Evolutionary conservation across 2,888 invertebrate species (phyloP).

Genomic region (Palloptera scutellata): DNA sequence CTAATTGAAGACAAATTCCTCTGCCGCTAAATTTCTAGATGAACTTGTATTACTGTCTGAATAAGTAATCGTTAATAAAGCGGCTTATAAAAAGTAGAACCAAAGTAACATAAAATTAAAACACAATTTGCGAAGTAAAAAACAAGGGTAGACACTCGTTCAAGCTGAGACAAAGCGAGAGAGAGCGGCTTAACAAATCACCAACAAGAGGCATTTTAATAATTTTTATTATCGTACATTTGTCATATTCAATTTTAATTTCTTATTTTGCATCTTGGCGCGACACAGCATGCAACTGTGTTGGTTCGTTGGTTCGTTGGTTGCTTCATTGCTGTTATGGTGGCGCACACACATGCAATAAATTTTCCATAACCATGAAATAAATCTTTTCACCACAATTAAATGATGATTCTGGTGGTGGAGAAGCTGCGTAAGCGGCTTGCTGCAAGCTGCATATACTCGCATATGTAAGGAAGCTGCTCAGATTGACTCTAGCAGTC

Average conservation of each 20-base stretch:
- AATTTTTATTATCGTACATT: conserved; percentile 53
- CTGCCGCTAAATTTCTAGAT: too few relatives aligned
- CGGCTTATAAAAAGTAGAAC: too few relatives aligned
- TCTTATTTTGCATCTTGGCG: conserved; percentile 40
- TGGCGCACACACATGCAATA: conserved; percentile 42
- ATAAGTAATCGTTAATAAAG: too few relatives aligned
- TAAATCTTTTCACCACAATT: conserved; percentile 57
- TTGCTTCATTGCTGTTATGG: background rate
- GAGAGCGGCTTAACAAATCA: background rate
- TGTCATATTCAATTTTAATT: conserved; percentile 59
- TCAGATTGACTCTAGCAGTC: background rate
- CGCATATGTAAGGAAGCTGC: too few relatives aligned
- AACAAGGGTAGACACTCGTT: too few relatives aligned
- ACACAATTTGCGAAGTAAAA: too few relatives aligned
- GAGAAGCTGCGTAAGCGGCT: too few relatives aligned
- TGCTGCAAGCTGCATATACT: too few relatives aligned
- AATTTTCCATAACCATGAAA: conserved; percentile 56
- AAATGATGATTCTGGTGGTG: conserved; percentile 25
- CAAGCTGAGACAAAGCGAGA: background rate
- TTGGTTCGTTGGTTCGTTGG: background rate
- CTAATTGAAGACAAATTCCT: too few relatives aligned
- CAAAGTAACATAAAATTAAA: too few relatives aligned
- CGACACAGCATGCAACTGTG: background rate
- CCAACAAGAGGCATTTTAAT: conserved; percentile 43
- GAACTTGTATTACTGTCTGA: too few relatives aligned